These are phyloP conservation scores for Cuniculus paca DNA, from an alignment of 2,797 vertebrate genomes.

Conservation along the genomic window DNA sequence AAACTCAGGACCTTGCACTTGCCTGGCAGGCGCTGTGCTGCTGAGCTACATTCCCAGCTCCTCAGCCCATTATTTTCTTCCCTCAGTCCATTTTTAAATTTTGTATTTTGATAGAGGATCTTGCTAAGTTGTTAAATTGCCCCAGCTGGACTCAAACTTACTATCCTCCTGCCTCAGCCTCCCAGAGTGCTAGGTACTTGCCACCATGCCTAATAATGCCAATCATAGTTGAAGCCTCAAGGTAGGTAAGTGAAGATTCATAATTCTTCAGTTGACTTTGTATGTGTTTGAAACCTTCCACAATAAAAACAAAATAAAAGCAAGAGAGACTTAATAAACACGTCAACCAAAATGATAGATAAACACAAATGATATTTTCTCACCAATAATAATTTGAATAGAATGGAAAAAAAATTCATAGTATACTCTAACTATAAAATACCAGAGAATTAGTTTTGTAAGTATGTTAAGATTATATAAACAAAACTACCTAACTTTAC, in stretches of 20 bases:
- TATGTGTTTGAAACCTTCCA: slow-evolving; percentile 3
- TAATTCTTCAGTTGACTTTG: not conserved
- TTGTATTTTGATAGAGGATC: not conserved
- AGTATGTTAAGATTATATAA: not conserved
- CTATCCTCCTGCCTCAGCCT: not conserved
- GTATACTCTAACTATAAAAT: not conserved
- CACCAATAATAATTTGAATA: not conserved
- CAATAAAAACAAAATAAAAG: slow-evolving; percentile 21
- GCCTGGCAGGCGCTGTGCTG: no score
- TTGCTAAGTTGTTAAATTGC: not conserved
- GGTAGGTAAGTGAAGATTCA: not conserved
- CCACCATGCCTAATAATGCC: not conserved
- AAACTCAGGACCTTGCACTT: no score
- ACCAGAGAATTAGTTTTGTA: not conserved
- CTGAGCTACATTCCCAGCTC: no score
- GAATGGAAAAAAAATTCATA: not conserved
- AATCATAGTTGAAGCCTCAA: not conserved
- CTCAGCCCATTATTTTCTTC: not conserved
- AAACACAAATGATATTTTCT: not conserved
- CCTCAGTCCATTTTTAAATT: not conserved
- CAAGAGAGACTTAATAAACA: not conserved
- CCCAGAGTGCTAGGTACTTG: not conserved
- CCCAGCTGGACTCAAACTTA: not conserved
- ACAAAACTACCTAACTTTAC: not conserved
- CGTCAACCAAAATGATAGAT: not conserved